Percentiles rank a stretch among this genome's conserved stretches.
Evolutionary conservation across 2,797 vertebrate species (phyloP).

Genomic region (Eospalax fontanierii): DNA sequence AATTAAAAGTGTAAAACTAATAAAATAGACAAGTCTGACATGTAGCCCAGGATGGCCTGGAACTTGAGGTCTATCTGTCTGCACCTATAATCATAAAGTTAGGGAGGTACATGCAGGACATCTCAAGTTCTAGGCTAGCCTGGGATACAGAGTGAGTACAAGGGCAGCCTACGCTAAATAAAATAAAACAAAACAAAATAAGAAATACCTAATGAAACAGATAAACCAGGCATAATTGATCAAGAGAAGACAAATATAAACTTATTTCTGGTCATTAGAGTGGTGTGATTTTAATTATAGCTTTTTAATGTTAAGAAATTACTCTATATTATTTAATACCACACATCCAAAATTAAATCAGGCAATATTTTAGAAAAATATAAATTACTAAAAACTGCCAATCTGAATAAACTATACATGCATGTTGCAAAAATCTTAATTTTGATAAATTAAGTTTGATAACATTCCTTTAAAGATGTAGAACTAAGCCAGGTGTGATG

Average conservation of each 20-base stretch:
- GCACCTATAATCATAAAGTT: background rate
- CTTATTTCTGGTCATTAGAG: background rate
- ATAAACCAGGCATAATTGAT: background rate
- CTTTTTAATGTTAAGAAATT: background rate
- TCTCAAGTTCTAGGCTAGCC: background rate
- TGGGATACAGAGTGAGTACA: background rate
- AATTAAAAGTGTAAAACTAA: background rate
- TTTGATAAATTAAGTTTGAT: background rate
- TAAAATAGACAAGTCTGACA: background rate
- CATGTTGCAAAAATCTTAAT: background rate
- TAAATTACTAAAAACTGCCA: background rate
- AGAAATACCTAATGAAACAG: background rate
- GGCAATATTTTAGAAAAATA: background rate
- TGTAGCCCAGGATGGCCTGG: background rate
- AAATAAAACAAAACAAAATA: background rate
- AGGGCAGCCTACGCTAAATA: background rate
- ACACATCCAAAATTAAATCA: background rate
- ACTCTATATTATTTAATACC: background rate
- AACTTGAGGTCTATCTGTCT: background rate
- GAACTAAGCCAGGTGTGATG: too few species aligned
- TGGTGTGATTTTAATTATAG: background rate
- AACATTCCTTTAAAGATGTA: background rate
- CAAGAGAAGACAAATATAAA: background rate
- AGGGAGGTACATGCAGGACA: background rate
- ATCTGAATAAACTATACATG: background rate